phyloP scores from a whole-genome alignment of 2,888 invertebrate species.

The Polietes domitor region DNA sequence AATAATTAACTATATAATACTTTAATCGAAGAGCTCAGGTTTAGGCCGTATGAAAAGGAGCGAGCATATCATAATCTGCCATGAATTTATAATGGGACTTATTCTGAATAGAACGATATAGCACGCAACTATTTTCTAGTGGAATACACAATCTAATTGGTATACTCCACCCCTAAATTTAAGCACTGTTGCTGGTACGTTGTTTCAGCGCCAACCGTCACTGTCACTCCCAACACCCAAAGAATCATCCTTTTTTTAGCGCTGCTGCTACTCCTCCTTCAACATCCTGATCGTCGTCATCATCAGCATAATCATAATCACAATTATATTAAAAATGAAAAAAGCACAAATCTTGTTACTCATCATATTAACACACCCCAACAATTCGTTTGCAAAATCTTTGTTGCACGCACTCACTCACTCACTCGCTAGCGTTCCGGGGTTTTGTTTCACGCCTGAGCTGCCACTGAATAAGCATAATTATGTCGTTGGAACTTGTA shows the following conservation, averaged over 20 bases:
- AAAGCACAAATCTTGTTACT: not conserved
- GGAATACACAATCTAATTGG: no score
- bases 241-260: not conserved
- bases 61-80: no score
- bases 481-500: conserved; percentile 23
- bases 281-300: not conserved
- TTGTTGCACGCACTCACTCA: not conserved
- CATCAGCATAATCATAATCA: not conserved
- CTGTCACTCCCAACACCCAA: not conserved
- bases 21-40: no score
- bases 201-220: not conserved
- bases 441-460: not conserved
- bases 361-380: conserved; percentile 21
- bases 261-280: not conserved
- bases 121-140: no score
- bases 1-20: no score
- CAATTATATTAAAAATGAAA: not conserved
- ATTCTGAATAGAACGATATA: no score
- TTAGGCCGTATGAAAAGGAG: no score
- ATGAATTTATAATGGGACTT: no score
- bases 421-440: not conserved
- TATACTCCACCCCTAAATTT: not conserved
- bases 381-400: not conserved
- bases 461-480: conserved; percentile 28
- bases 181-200: not conserved